phyloP scores from a whole-genome alignment of 2,888 invertebrate genomes.

The Sipunculus nudus region DNA sequence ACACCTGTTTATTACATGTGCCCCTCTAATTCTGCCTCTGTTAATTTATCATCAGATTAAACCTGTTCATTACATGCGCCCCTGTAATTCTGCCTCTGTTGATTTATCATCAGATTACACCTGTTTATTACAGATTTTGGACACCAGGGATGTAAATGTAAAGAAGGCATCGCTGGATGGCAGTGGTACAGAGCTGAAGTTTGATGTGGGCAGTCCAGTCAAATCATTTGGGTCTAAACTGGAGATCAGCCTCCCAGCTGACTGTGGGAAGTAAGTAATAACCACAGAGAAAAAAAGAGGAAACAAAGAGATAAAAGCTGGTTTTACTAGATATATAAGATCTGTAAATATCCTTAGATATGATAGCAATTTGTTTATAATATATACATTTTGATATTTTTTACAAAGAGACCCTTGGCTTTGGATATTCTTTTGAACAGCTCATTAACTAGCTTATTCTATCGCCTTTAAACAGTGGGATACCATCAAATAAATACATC shows the following conservation, averaged over 20 bases:
- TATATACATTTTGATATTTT: not conserved
- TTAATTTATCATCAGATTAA: constrained; percentile 37
- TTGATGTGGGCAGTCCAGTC: constrained; percentile 72
- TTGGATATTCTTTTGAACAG: too few relatives aligned
- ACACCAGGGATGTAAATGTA: constrained; percentile 78
- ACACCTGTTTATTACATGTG: too few relatives aligned
- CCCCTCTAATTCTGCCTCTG: constrained; percentile 1
- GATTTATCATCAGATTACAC: constrained; percentile 36
- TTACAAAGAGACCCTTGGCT: too few relatives aligned
- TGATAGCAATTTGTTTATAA: too few relatives aligned
- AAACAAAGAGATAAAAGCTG: not conserved
- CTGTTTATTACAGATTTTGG: constrained; percentile 74
- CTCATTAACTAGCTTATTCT: too few relatives aligned
- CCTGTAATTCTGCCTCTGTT: constrained; percentile 5
- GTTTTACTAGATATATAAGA: not conserved
- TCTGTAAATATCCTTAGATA: too few relatives aligned
- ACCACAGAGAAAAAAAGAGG: too few relatives aligned
- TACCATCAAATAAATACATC: too few relatives aligned
- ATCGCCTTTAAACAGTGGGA: too few relatives aligned
- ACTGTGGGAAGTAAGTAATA: too few relatives aligned
- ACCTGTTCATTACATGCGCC: constrained; percentile 63
- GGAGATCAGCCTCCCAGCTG: constrained; percentile 22
- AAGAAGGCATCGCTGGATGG: constrained; percentile 71
- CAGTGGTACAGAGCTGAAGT: constrained; percentile 71
- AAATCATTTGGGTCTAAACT: constrained; percentile 73